phyloP scores from a whole-genome alignment of 2,888 invertebrate species.

The Hedychridium roseum region DNA sequence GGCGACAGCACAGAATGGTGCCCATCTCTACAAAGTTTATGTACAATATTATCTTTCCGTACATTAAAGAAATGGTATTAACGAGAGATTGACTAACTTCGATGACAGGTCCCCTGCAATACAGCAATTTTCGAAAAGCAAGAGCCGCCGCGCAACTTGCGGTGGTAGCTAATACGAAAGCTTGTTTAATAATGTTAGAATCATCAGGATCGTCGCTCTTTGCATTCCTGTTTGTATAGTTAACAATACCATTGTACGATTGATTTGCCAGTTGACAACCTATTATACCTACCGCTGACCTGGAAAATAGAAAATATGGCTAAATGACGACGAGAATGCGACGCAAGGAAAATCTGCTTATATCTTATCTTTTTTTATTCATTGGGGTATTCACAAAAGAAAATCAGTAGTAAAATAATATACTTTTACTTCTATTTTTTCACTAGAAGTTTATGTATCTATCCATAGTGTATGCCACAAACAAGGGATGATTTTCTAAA shows the following conservation, averaged over 20 bases:
- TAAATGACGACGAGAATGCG: too few species aligned
- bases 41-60: background rate
- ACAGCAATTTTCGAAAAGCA: slow-evolving; percentile 25
- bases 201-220: slow-evolving; percentile 15
- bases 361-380: too few species aligned
- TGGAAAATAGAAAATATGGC: too few species aligned
- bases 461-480: too few species aligned
- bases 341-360: too few species aligned
- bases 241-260: slow-evolving; percentile 34
- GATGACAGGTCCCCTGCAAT: slow-evolving; percentile 20
- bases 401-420: too few species aligned
- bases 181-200: slow-evolving; percentile 17
- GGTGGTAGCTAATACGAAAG: slow-evolving; percentile 30
- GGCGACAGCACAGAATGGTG: slow-evolving; percentile 36
- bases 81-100: slow-evolving; percentile 27
- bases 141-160: slow-evolving; percentile 32
- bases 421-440: too few species aligned
- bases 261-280: slow-evolving; percentile 35
- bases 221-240: slow-evolving; percentile 36
- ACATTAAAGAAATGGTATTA: background rate
- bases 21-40: slow-evolving; percentile 26
- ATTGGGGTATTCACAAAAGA: too few species aligned
- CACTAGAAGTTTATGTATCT: too few species aligned
- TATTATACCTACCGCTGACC: slow-evolving; percentile 25
- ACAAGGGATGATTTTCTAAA: too few species aligned